Evolutionary conservation across 2,113 vertebrate genomes (phyloP), one percentile per base, ranked within the genome.

Genomic region (Oncorhynchus keta): DNA sequence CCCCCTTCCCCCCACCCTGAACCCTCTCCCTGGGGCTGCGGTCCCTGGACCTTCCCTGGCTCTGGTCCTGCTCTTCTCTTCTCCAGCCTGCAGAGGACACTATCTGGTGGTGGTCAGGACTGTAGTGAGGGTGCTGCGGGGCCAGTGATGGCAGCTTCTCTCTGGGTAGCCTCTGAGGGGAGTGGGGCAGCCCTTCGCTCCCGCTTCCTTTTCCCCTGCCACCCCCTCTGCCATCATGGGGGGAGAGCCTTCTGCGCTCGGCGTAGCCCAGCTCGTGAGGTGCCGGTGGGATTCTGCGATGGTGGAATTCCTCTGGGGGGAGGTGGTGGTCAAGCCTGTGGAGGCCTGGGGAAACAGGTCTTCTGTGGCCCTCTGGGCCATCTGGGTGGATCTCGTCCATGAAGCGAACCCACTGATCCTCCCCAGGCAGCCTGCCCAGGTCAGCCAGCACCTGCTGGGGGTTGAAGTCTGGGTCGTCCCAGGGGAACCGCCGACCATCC

Each of bases 11-110:
- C 7, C 82, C 78, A 12, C 79, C 78, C 0, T 76, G 81, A 14
- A 68, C 14, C 39, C 76, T 81, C 1, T 3, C 5, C 20, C 70
- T 57, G 0, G 90, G 84, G 66, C 84, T 71, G 18, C 73, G 83
- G 83, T 85, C 93, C 91, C 90, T 95, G 90, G 86, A 90, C 45
- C 74, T 80, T 28, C 84, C 85, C 11, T 64, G 80, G 1, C 80
- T 66, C 86, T 57, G 49, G 74, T 81, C 59, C 5, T 62, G 59
- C n/a, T 22, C 83, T 45, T 81, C 89, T 57, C 77, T 84, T 73
- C 84, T 90, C 90, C 86, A 90, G 51, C 78, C 68, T 39, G 30
- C 49, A 28, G 68, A 77, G 0, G 73, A 4, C 49, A 81, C 83
- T 55, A 78, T 88, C 30, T 79, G 82, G 2, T 68, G 77, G 9